phyloP scores from a whole-genome alignment of 2,797 vertebrate genomes.

The Gobio occitaniae region DNA sequence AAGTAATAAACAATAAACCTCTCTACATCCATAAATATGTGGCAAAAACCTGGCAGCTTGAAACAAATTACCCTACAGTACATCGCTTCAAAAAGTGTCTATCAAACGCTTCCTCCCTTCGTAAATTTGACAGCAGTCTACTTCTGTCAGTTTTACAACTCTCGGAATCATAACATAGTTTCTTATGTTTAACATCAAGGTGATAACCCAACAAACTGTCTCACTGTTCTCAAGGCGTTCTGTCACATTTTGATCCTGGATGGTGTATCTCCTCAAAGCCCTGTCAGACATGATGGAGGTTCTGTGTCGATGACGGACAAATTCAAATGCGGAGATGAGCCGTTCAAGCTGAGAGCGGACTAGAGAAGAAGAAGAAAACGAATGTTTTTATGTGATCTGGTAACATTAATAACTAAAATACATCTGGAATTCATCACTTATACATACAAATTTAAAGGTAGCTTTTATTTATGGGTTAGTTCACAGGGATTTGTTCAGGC shows the following conservation, averaged over 20 bases:
- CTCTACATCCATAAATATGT: slow-evolving; percentile 16
- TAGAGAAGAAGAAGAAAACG: not conserved
- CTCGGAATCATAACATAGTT: slow-evolving; percentile 29
- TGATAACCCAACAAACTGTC: slow-evolving; percentile 66
- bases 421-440: not conserved
- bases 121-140: slow-evolving; percentile 23
- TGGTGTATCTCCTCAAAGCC: slow-evolving; percentile 76
- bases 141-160: slow-evolving; percentile 31
- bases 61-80: slow-evolving; percentile 9
- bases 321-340: slow-evolving; percentile 72
- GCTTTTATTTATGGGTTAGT: not conserved
- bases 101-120: not conserved
- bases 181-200: slow-evolving; percentile 48
- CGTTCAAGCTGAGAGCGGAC: not conserved
- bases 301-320: slow-evolving; percentile 70
- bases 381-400: slow-evolving; percentile 30
- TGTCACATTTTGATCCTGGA: slow-evolving; percentile 75
- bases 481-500: not conserved
- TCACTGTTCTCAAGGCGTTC: slow-evolving; percentile 70
- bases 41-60: slow-evolving; percentile 2
- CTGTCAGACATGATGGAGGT: slow-evolving; percentile 65
- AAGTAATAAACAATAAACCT: slow-evolving; percentile 31
- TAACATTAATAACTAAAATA: not conserved
- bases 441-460: no score
- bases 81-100: slow-evolving; percentile 20